Evolutionary conservation across 2,888 invertebrate species (phyloP).

Genomic region (Parnassius smintheus): DNA sequence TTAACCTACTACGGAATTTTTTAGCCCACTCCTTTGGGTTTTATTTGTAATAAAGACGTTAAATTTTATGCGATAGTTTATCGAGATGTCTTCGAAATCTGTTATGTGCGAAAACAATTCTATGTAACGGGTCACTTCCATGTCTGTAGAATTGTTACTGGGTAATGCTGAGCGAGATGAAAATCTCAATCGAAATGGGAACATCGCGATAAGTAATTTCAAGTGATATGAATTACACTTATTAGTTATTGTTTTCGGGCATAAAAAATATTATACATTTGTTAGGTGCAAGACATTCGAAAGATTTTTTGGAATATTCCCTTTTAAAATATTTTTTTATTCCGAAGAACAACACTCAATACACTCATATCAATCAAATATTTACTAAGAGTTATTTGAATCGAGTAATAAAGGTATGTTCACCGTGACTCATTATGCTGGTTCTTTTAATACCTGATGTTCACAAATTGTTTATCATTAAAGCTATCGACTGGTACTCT

Average conservation of each 20-base stretch:
- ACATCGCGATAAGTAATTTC: slow-evolving; percentile 30
- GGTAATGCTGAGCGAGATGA: slow-evolving; percentile 44
- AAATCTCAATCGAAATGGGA: slow-evolving; percentile 45
- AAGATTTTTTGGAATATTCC: too few relatives aligned
- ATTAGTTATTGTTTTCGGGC: too few relatives aligned
- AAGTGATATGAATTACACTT: too few relatives aligned
- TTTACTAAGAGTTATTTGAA: too few relatives aligned
- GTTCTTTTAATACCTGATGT: not conserved
- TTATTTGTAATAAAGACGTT: slow-evolving; percentile 66
- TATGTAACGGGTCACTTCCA: slow-evolving; percentile 59
- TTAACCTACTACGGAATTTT: slow-evolving; percentile 41
- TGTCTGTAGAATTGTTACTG: slow-evolving; percentile 43
- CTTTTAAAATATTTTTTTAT: too few relatives aligned
- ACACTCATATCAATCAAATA: too few relatives aligned
- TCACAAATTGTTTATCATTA: not conserved
- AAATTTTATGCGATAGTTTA: slow-evolving; percentile 59
- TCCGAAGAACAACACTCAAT: too few relatives aligned
- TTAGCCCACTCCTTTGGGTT: slow-evolving; percentile 27
- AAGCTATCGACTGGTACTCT: not conserved
- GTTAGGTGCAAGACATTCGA: too few relatives aligned
- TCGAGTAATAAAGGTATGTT: too few relatives aligned
- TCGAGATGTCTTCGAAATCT: slow-evolving; percentile 47
- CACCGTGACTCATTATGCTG: too few relatives aligned
- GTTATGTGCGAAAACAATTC: slow-evolving; percentile 65
- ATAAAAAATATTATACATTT: too few relatives aligned